phyloP scores from a whole-genome alignment of 1,140 invertebrate genomes.

The Homalodisca vitripennis region DNA sequence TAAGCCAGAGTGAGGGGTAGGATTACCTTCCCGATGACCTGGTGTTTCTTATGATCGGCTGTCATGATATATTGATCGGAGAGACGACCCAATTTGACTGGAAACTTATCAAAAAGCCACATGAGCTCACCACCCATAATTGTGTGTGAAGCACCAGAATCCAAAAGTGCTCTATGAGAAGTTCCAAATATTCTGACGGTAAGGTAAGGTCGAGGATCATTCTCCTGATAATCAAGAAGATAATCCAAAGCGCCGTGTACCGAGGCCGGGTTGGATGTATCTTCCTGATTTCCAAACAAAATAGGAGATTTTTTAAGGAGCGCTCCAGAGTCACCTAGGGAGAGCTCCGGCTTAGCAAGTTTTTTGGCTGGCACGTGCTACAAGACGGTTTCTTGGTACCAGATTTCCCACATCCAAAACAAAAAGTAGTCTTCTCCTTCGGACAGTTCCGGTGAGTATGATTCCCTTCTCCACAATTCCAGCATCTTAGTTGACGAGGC shows the following conservation, averaged over 20 bases:
- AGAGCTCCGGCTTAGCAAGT: neutral
- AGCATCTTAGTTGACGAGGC: neutral
- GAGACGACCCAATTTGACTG: neutral
- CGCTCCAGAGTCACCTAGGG: no score
- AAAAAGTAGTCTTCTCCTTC: neutral
- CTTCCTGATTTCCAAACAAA: neutral
- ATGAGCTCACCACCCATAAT: neutral
- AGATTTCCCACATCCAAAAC: neutral
- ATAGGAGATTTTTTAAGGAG: no score
- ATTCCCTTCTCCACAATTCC: neutral
- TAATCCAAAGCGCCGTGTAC: neutral
- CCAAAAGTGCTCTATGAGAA: neutral
- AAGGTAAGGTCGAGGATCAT: neutral
- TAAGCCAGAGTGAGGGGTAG: neutral
- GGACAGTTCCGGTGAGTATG: neutral
- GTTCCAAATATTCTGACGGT: neutral
- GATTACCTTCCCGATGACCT: neutral
- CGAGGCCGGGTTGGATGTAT: neutral
- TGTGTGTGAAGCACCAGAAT: neutral
- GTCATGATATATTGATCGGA: neutral
- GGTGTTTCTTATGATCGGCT: neutral
- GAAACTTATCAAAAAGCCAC: neutral
- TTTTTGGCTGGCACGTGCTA: neutral
- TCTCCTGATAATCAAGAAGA: neutral
- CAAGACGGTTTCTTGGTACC: neutral